Percentiles rank a stretch among this genome's conserved stretches.
Conservation (phyloP, 2,113 vertebrate species). For the Barnardius zonarius region DNA sequence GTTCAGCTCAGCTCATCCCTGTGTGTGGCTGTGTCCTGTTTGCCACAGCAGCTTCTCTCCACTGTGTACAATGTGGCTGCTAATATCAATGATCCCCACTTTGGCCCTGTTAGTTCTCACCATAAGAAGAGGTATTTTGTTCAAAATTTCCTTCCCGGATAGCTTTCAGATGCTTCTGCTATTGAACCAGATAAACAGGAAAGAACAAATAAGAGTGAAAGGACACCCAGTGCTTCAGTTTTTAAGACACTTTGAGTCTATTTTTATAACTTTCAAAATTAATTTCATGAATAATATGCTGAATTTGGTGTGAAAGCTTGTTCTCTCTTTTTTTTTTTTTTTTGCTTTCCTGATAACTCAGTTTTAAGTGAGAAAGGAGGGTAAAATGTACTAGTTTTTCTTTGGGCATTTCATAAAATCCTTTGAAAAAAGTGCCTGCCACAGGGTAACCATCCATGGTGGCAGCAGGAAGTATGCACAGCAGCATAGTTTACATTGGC, state of each 20-base stretch:
- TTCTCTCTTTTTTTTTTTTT: not conserved
- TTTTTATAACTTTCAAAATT: not conserved
- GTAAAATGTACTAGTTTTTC: not conserved
- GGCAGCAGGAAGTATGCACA: rapidly evolving
- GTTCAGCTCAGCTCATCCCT: not conserved
- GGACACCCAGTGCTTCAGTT: not conserved
- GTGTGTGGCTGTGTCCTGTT: not conserved
- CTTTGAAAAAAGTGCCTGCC: not conserved
- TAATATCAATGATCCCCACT: not conserved
- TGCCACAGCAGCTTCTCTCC: not conserved
- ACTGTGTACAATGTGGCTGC: not conserved
- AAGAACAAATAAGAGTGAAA: not conserved
- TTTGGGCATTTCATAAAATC: not conserved
- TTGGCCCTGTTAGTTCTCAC: not conserved
- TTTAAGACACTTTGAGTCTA: not conserved
- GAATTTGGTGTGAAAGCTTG: not conserved
- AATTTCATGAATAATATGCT: not conserved
- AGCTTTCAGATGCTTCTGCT: not conserved
- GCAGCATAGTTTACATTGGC: not conserved
- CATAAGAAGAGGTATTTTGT: not conserved
- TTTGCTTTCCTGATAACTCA: not conserved
- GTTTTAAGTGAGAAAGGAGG: not conserved
- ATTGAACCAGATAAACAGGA: not conserved
- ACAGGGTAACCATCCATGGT: rapidly evolving
- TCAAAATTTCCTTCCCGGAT: not conserved